Evolutionary conservation across 2,113 vertebrate species (phyloP), one percentile per base, ranked within the genome.

Genomic region (Oxyura jamaicensis): DNA sequence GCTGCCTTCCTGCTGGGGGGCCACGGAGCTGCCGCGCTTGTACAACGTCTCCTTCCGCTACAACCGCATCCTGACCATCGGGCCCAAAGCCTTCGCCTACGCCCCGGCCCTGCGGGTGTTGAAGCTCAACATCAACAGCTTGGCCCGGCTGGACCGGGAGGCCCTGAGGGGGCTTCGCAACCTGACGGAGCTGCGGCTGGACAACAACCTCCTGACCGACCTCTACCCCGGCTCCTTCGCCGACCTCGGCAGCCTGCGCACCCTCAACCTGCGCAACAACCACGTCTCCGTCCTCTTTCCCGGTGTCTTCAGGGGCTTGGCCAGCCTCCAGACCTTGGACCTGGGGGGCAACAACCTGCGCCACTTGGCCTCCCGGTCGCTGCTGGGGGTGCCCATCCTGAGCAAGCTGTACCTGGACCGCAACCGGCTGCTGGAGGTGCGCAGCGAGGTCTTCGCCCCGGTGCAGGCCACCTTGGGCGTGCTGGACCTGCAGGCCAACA

Each of bases 191-290:
- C 97, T 99, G n/a, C 98, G 98, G 13, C 86, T 99, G 35, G 98
- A 98, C 94, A 98, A 98, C 88, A 99, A 99, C 88, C 98, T 98
- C 48, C 96, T 99, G 58, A 98, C 98, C 0, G 98, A 98, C 90
- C 92, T 98, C 77, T 98, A 96, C 46, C 3, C 20, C 0, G 67
- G 81, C 22, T 98, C 93, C 73, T 99, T 99, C 95, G 21, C 83
- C 13, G 96, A 98, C 35, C 96, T 98, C 66, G 6, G 26, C 28
- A 98, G 76, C 5, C 97, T 99, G 63, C 33, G 91, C 87, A 96
- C 26, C 18, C 98, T 99, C 55, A 98, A 98, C 68, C 94, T 99
- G 33, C 97, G 98, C 59, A 98, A 98, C 86, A 99, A 99, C 84
- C 98, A 96, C 4, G 97, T 99, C 83, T 76, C 97, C 2, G 98